phyloP scores from a whole-genome alignment of 2,797 vertebrate genomes.

The Rhinichthys osculus region DNA sequence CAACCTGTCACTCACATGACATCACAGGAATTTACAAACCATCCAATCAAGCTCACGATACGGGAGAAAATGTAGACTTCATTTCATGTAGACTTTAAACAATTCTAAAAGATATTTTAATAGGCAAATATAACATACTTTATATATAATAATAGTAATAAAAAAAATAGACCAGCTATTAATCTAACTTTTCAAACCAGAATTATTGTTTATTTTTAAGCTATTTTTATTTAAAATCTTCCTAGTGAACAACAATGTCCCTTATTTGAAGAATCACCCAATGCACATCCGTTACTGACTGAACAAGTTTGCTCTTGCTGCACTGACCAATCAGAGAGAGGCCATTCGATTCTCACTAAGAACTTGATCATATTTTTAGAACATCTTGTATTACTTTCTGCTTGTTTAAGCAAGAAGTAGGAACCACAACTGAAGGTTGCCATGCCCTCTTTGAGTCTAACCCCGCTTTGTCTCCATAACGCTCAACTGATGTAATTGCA shows the following conservation, averaged over 20 bases:
- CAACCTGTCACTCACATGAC: not conserved
- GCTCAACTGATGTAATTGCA: conserved; percentile 48
- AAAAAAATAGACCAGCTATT: not conserved
- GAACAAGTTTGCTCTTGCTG: not conserved
- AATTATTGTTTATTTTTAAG: not conserved
- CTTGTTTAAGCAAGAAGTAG: conserved; percentile 68
- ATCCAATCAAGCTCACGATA: not conserved
- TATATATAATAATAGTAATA: not conserved
- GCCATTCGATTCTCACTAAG: conserved; percentile 18
- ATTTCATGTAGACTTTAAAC: not conserved
- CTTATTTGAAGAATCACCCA: not conserved
- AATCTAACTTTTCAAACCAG: not conserved
- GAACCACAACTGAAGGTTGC: conserved; percentile 23
- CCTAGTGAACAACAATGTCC: not conserved
- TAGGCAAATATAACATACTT: not conserved
- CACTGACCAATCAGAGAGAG: conserved; percentile 2
- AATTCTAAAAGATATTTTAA: not conserved
- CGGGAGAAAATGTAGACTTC: not conserved
- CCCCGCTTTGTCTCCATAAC: conserved; percentile 51
- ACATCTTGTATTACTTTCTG: conserved; percentile 67
- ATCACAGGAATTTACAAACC: not conserved
- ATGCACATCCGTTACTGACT: not conserved
- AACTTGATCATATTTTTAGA: conserved; percentile 33
- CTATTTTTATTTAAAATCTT: not conserved
- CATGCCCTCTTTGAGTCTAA: conserved; percentile 35